These are phyloP conservation scores for Drosophila watanabei DNA, from an alignment of 1,140 invertebrate species.

Conservation along the genomic window DNA sequence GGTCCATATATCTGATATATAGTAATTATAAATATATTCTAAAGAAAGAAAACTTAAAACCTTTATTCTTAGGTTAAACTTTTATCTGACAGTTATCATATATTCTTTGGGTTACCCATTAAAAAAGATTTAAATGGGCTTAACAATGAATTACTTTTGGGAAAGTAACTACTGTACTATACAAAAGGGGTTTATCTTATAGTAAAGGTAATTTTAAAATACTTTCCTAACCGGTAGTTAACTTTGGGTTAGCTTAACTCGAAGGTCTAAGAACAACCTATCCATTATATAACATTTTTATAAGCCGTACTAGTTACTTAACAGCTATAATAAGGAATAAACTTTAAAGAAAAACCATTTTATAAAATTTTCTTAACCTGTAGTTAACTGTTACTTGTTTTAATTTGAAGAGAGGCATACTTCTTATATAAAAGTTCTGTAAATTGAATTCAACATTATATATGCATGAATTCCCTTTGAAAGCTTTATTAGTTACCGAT, in stretches of 20 bases:
- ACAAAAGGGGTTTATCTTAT: no score
- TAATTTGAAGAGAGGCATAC: not conserved
- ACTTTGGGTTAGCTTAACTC: no score
- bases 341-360: not conserved
- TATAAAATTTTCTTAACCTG: not conserved
- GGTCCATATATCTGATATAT: not conserved
- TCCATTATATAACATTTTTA: no score
- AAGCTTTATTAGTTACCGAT: not conserved
- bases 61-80: not conserved
- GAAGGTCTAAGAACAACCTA: no score
- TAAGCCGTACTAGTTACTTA: not conserved
- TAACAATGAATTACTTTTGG: not conserved
- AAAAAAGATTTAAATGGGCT: not conserved
- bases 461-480: not conserved
- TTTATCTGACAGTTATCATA: not conserved
- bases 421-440: no score
- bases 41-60: not conserved
- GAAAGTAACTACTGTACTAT: no score
- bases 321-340: accelerated
- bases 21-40: not conserved
- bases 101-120: not conserved
- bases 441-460: not conserved
- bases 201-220: no score
- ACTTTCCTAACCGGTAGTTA: no score
- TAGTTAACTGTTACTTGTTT: not conserved